These are phyloP conservation scores for Orchestia grillus DNA, from an alignment of 1,140 invertebrate species.

Conservation along the genomic window DNA sequence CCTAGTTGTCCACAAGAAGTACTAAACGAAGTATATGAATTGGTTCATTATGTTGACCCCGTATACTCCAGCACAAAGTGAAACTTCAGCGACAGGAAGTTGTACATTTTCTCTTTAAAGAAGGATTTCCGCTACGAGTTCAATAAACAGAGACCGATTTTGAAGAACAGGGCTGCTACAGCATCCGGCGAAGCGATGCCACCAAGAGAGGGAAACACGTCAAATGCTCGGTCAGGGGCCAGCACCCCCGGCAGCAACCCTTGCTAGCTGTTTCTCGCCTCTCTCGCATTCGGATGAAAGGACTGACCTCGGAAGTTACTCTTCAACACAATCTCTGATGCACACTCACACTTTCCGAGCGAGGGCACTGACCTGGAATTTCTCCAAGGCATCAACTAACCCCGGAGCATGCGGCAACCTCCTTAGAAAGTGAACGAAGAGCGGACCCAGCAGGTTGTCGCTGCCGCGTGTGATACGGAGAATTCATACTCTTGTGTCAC, in stretches of 20 bases:
- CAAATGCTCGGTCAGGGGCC: not conserved
- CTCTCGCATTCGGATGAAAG: constrained; percentile 37
- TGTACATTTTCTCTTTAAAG: not conserved
- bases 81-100: not conserved
- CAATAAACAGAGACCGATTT: not conserved
- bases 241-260: not conserved
- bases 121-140: not conserved
- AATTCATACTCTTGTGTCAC: constrained; percentile 29
- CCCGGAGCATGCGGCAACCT: not conserved
- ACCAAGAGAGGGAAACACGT: constrained; percentile 10
- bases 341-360: constrained; percentile 28
- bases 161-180: not conserved
- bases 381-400: constrained; percentile 23
- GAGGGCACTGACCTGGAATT: constrained; percentile 55
- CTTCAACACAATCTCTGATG: constrained; percentile 8
- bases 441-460: not conserved
- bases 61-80: not conserved
- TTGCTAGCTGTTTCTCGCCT: not conserved
- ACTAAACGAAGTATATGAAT: not conserved
- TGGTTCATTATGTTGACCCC: not conserved
- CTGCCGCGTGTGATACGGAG: not conserved
- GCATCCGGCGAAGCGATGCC: not conserved
- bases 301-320: constrained; percentile 45
- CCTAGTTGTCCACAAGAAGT: not conserved
- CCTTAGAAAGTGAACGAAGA: constrained; percentile 48